Evolutionary conservation across 2,888 invertebrate genomes (phyloP), one percentile per base, ranked within the genome.

Genomic region (Phyllotreta cruciferae): DNA sequence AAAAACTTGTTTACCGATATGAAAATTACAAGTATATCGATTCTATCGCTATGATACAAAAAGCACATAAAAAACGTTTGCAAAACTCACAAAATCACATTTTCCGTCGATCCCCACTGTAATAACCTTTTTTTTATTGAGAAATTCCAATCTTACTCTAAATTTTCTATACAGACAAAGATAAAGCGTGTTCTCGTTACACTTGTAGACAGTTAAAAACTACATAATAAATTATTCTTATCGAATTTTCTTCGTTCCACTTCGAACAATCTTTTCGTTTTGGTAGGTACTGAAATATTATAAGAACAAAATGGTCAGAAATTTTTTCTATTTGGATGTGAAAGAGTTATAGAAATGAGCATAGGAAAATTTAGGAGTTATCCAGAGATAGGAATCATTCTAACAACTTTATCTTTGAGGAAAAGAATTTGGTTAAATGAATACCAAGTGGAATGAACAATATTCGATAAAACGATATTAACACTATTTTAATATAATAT

Each of bases 11-110:
- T 45, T 66, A 24, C 67, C 70, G 70, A 71, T 73, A 71, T 71
- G 71, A 69, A 70, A 62, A 71, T 67, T 71, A 70, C 70, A 73
- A 68, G 67, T 71, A 71, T 70, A 67, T 67, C 71, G 71, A 70
- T 69, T 64, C 69, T 71, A 72, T 65, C 63, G 63, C 68, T 70
- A 66, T 66, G 44, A 62, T 68, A 70, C 67, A 68, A 64, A 66
- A 71, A 71, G 69, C 70, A 70, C 69, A 63, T 65, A 64, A 64
- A 69, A 64, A 63, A 63, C 65, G 57, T 62, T 62, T 67, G 63
- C 65, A 62, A 69, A 70, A 66, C 65, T 65, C 63, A 56, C 58
- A 47, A 44, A 56, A 66, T 68, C 70, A 68, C 66, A 65, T 62
- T 50, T 58, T 41, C 41, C 44, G 37, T 47, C 60, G 38, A 44